Conservation (phyloP, 2,797 vertebrate genomes). For the Tauraco hartlaubi region DNA sequence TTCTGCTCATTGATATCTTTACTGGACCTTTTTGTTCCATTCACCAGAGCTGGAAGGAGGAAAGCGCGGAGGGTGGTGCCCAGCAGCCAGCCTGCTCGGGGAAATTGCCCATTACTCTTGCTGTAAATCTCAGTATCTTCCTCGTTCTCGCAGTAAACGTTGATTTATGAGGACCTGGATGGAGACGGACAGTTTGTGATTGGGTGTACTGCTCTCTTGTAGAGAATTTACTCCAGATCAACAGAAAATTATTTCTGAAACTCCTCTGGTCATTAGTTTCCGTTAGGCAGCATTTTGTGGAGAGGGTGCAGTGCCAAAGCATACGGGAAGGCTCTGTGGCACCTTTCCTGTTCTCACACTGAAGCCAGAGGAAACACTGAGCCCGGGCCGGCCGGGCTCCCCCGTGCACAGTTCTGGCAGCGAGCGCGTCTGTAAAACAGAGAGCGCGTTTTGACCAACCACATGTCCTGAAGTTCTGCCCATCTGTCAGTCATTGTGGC, state of each 20-base stretch:
- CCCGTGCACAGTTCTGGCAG: not conserved
- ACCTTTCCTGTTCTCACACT: not conserved
- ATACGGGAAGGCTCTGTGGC: not conserved
- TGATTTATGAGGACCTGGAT: conserved; percentile 92
- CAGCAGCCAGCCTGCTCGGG: not conserved
- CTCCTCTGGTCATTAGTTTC: conserved; percentile 81
- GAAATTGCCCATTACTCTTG: conserved; percentile 64
- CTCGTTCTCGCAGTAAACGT: conserved; percentile 73
- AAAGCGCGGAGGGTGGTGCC: not conserved
- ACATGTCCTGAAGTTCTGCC: not conserved
- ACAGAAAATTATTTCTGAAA: conserved; percentile 85
- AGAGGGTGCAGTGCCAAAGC: not conserved
- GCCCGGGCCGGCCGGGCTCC: not conserved
- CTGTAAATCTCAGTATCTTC: conserved; percentile 73
- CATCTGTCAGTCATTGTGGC: not conserved
- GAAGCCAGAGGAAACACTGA: not conserved
- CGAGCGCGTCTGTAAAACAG: not conserved
- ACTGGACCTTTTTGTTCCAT: conserved; percentile 23
- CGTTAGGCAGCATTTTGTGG: conserved; percentile 61
- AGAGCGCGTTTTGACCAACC: not conserved
- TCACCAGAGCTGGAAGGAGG: not conserved
- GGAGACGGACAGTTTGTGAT: conserved; percentile 87
- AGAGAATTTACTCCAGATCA: conserved; percentile 85
- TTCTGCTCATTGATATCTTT: not conserved
- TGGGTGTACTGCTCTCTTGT: conserved; percentile 81